Base-by-base conservation (phyloP, 2,113 vertebrate genomes). In the Aptenodytes patagonicus region DNA sequence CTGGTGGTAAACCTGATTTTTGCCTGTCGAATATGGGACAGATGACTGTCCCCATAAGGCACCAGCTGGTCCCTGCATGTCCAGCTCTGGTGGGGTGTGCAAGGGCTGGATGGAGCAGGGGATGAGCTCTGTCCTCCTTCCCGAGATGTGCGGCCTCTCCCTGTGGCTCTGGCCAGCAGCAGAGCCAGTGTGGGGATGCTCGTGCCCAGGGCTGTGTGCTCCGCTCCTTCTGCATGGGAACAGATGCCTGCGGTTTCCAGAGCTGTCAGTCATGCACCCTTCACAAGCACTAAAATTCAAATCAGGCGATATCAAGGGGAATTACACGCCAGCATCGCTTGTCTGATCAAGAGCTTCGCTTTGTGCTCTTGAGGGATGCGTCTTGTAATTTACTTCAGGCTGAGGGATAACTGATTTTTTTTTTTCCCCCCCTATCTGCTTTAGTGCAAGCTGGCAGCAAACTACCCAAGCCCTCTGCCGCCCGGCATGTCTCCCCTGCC, bases 301-400 rank as follows among this genome's bases (percentile, higher is more conserved):
- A 93, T 96, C 11, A 5, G 83, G 68, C 1, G 18, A 65, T 90
- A 95, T 96, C 95, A 95, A 82, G 91, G 64, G 91, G 82, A 97
- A 95, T 96, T 94, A 81, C 65, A 51, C 0, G 11, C 82, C 78
- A 87, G 46, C 73, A 58, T 94, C 0, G 0, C 87, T 96, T 94
- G 82, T 95, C 96, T 97, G 97, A 95, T 96, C 95, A 95, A 92
- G 97, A 93, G 89, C 72, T 94, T 97, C 77, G 95, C 92, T 91
- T 92, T 66, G 38, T 38, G 61, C 73, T 97, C 82, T 76, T 76
- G 55, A 69, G 87, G 72, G 92, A 89, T 84, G 52, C 2, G 7
- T 90, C 92, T 95, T 46, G n/a, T 90, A 92, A 97, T 96, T 97
- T 95, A 94, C 84, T 95, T 95, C 75, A 93, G 83, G 75, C 65